Conservation (phyloP, 2,888 invertebrate genomes). For the Diaperis boleti region DNA sequence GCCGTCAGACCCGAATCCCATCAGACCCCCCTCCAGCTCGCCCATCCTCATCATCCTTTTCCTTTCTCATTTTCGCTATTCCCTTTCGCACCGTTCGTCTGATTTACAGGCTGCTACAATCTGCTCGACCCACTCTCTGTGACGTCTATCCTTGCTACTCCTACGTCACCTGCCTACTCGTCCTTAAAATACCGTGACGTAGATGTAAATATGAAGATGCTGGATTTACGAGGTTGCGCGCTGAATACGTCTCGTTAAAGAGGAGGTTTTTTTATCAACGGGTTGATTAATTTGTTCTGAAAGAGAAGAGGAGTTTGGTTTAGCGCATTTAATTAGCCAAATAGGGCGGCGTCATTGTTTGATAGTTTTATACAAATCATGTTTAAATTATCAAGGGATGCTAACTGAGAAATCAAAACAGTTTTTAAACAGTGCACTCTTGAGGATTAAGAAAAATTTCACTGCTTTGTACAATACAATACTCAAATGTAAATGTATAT, state of each 20-base stretch:
- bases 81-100: constrained; percentile 53
- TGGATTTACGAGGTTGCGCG: constrained; percentile 34
- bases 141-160: constrained; percentile 45
- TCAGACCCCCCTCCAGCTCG: constrained; percentile 46
- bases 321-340: too few relatives aligned
- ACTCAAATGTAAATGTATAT: too few relatives aligned
- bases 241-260: constrained; percentile 2
- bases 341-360: too few relatives aligned
- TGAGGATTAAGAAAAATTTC: too few relatives aligned
- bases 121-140: constrained; percentile 51
- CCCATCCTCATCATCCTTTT: constrained; percentile 55
- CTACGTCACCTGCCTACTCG: constrained; percentile 50
- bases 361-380: too few relatives aligned
- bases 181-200: constrained; percentile 49
- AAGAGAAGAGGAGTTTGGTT: too few relatives aligned
- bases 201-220: constrained; percentile 49
- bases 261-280: too few relatives aligned
- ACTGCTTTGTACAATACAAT: too few relatives aligned
- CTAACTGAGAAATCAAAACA: too few relatives aligned
- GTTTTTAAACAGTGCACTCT: too few relatives aligned
- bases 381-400: too few relatives aligned
- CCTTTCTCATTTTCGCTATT: constrained; percentile 55
- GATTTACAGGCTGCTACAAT: constrained; percentile 57
- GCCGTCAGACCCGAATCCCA: constrained; percentile 46
- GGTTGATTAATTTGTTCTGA: too few relatives aligned